A percentile compares a stretch with the other conserved stretches of the same genome.
Conservation (phyloP, 2,113 vertebrate genomes). For the Mus musculus region DNA sequence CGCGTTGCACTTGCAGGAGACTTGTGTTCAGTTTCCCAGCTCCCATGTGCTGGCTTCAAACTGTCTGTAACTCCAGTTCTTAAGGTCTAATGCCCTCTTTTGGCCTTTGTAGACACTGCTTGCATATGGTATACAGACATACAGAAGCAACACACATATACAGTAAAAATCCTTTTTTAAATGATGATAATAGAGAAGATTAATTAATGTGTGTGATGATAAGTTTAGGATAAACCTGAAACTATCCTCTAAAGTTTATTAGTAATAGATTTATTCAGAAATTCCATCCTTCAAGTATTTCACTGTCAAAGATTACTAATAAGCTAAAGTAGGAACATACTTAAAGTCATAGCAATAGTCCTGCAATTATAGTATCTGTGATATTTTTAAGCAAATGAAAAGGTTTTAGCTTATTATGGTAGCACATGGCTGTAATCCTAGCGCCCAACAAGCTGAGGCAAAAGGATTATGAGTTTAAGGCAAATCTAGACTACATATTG, state of each 20-base stretch:
- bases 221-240: neutral
- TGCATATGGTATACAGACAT: neutral
- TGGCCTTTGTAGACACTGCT: neutral
- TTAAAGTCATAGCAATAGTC: neutral
- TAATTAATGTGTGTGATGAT: neutral
- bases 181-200: neutral
- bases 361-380: neutral
- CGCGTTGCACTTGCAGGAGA: neutral
- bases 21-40: neutral
- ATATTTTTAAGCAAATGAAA: neutral
- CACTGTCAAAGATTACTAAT: neutral
- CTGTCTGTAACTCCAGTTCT: neutral
- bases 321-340: neutral
- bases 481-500: neutral
- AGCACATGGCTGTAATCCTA: neutral
- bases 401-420: neutral
- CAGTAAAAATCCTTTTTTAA: neutral
- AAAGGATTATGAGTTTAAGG: neutral
- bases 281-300: neutral
- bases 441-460: neutral
- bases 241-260: slow-evolving; percentile 7
- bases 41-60: neutral
- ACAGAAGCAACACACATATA: neutral
- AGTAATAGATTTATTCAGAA: slow-evolving; percentile 10
- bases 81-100: neutral